phyloP scores from a whole-genome alignment of 2,797 vertebrate species.

The Threskiornis aethiopicus region DNA sequence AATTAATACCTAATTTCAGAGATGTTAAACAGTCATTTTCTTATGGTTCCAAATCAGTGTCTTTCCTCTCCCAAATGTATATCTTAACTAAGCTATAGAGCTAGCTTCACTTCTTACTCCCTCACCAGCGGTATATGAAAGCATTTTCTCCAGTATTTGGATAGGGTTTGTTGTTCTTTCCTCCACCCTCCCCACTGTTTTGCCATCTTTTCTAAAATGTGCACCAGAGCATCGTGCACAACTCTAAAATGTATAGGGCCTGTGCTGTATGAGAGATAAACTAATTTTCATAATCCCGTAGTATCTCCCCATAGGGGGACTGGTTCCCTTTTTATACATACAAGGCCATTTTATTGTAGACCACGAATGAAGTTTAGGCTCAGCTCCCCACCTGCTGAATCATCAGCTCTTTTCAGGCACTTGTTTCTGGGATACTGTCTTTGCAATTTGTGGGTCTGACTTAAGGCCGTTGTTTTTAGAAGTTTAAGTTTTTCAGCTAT shows the following conservation, averaged over 20 bases:
- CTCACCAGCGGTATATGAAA: background rate
- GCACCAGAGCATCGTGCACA: background rate
- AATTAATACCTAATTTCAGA: conserved; percentile 3
- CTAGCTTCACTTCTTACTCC: background rate
- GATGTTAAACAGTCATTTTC: conserved; percentile 1
- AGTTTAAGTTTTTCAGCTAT: background rate
- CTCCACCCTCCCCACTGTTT: background rate
- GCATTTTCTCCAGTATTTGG: background rate
- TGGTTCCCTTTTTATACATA: background rate
- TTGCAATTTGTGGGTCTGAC: background rate
- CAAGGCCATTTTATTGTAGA: background rate
- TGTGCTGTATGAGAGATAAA: background rate
- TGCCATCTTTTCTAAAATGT: background rate
- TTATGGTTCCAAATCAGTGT: background rate
- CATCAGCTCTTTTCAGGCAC: background rate
- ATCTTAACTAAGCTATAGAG: background rate
- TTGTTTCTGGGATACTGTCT: background rate
- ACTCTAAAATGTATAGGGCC: background rate
- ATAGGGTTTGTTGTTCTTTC: background rate
- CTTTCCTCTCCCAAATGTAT: background rate
- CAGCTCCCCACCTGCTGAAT: background rate
- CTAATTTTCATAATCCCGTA: background rate
- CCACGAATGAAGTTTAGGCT: fast-evolving
- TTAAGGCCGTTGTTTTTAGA: background rate
- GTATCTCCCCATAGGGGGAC: background rate